phyloP scores from a whole-genome alignment of 1,140 invertebrate genomes.

The Archegozetes longisetosus region DNA sequence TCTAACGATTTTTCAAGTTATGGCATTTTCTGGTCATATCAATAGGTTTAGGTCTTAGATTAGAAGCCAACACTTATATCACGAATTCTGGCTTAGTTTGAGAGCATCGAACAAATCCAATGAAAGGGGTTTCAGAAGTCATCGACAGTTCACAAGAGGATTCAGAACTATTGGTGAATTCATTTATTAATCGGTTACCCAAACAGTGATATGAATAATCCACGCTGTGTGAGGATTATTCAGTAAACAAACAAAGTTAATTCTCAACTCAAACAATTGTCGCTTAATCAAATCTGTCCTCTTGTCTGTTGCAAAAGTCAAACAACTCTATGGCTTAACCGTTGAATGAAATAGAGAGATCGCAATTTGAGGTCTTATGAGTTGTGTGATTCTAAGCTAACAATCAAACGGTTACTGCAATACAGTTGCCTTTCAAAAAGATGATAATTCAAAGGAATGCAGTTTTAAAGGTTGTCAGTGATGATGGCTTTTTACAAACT shows the following conservation, averaged over 20 bases:
- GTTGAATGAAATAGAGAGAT: background rate
- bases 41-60: background rate
- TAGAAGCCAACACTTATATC: background rate
- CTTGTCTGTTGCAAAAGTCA: background rate
- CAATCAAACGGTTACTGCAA: background rate
- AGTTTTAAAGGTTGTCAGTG: background rate
- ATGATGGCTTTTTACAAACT: background rate
- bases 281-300: background rate
- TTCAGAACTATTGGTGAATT: background rate
- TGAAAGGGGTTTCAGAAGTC: background rate
- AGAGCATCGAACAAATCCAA: background rate
- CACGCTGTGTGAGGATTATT: background rate
- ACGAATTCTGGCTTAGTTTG: background rate
- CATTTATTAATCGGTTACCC: background rate
- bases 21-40: too few species aligned
- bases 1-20: too few species aligned
- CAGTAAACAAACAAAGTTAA: background rate
- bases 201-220: background rate
- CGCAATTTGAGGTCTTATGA: background rate
- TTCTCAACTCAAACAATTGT: background rate
- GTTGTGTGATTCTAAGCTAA: background rate
- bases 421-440: background rate
- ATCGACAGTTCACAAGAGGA: too few species aligned
- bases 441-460: background rate
- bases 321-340: background rate